Conservation (phyloP, 2,888 invertebrate genomes). For the Trachelus tabidus region DNA sequence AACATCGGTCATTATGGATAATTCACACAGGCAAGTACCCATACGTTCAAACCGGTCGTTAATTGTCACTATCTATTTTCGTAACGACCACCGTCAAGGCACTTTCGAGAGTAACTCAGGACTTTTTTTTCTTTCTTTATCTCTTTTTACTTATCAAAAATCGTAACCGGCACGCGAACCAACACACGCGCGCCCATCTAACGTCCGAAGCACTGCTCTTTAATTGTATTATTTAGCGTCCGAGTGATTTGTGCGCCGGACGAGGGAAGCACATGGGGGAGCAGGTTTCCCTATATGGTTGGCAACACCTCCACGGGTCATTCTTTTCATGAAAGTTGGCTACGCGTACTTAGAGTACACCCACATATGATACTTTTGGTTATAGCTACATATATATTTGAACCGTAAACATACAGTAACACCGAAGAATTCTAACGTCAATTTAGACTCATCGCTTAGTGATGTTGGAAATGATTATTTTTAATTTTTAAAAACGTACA, state of each 20-base stretch:
- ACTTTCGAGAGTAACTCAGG: background rate
- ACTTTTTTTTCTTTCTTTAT: background rate
- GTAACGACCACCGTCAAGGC: background rate
- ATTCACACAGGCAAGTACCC: background rate
- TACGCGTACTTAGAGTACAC: background rate
- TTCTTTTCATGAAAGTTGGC: conserved; percentile 40
- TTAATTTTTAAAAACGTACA: background rate
- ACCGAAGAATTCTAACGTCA: too few relatives aligned
- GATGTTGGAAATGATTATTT: background rate
- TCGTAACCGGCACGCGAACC: background rate
- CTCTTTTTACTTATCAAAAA: background rate
- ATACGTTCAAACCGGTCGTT: background rate
- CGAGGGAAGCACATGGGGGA: conserved; percentile 23
- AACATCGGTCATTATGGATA: background rate
- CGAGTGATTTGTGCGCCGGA: conserved; percentile 30
- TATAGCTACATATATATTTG: background rate
- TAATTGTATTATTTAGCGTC: conserved; percentile 45
- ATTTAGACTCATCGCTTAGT: too few relatives aligned
- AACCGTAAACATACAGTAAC: too few relatives aligned
- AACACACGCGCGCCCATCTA: background rate
- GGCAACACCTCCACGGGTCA: conserved; percentile 29
- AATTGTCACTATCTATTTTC: background rate
- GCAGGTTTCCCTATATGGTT: conserved; percentile 40
- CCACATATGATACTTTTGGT: background rate
- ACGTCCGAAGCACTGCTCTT: conserved; percentile 9